These are phyloP conservation scores for Dendrocopos noguchii DNA, from an alignment of 2,113 vertebrate genomes.

Conservation along the genomic window DNA sequence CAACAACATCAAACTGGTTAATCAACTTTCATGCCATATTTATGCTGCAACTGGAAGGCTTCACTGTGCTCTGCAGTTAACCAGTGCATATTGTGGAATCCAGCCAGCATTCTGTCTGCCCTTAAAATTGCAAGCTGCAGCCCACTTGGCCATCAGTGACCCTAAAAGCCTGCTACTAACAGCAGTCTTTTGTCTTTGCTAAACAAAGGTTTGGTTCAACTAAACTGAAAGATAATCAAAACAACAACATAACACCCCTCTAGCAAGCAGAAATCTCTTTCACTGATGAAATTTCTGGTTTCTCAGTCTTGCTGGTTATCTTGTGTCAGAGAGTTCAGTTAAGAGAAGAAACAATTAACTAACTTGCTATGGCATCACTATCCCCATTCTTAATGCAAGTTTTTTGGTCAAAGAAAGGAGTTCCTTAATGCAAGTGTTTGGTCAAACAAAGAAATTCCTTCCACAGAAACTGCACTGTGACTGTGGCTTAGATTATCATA, in stretches of 20 bases:
- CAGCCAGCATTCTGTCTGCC: slow-evolving; percentile 69
- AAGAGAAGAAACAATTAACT: slow-evolving; percentile 41
- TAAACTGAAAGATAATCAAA: not conserved
- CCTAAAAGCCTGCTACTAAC: slow-evolving; percentile 24
- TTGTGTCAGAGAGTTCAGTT: not conserved
- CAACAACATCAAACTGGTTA: slow-evolving; percentile 75
- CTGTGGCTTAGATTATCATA: not conserved
- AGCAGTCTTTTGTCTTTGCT: not conserved
- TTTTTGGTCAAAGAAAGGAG: not conserved
- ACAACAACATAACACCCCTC: not conserved
- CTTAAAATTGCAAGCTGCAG: slow-evolving; percentile 67
- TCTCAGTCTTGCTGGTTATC: not conserved
- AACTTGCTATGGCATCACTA: slow-evolving; percentile 27
- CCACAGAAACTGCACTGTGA: not conserved
- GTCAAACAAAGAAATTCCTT: not conserved
- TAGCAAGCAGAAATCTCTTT: slow-evolving; percentile 53
- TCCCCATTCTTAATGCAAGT: not conserved
- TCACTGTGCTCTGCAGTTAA: slow-evolving; percentile 66
- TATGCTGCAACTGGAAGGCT: slow-evolving; percentile 71
- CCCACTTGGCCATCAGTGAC: slow-evolving; percentile 42
- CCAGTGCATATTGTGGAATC: slow-evolving; percentile 34
- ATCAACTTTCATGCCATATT: slow-evolving; percentile 77
- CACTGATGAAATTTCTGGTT: slow-evolving; percentile 29
- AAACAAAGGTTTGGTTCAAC: not conserved
- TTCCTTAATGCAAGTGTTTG: not conserved